Base-by-base conservation (phyloP, 2,113 vertebrate species). In the Boulengeromyrus knoepffleri region DNA sequence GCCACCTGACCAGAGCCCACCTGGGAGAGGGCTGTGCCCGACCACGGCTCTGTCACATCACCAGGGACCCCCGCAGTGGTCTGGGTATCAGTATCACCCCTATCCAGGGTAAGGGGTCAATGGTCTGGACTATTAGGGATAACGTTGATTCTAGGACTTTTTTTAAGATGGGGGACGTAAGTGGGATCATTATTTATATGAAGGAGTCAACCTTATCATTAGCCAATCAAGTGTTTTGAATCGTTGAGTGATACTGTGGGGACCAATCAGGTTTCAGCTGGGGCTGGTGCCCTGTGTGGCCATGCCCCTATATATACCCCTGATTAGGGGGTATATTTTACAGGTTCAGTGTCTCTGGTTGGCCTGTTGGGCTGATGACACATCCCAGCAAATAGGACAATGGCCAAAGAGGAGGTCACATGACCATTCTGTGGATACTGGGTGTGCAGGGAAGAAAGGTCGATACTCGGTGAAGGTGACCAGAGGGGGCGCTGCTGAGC, bases 1-100 rank as follows among this genome's bases (percentile, higher is more conserved):
- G 31, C 21, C 4, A 36, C 27, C 62, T 95, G 46, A 85, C 45
- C 66, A 90, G 49, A 70, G 31, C 19, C 1, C 36, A 92, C 47
- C 92, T 90, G 27, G 62, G 89, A 0, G 85, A 91, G 0, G 10
- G 21, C 0, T 92, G 92, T 70, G 91, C 95, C 90, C 93, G 93
- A 52, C 97, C 98, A 0, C 95, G 96, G 89, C 95, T 98, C 62
- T 98, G 97, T 93, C 95, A 97, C 86, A 1, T 98, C 89, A 91
- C 13, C 0, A 96, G 91, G 91, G 94, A 96, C 49, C 90, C 91
- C 8, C 92, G 90, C n/a, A 95, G 94, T 0, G 96, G 97, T n/a
- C 96, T 98, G 90, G 97, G 97, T 90, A 96, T 98, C 93, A 96
- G 80, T 0, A 91, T 98, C 88, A 91, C 90, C 36, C 92, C 94